These are phyloP conservation scores for Hippolais icterina DNA, from an alignment of 2,113 vertebrate species.

Conservation along the genomic window DNA sequence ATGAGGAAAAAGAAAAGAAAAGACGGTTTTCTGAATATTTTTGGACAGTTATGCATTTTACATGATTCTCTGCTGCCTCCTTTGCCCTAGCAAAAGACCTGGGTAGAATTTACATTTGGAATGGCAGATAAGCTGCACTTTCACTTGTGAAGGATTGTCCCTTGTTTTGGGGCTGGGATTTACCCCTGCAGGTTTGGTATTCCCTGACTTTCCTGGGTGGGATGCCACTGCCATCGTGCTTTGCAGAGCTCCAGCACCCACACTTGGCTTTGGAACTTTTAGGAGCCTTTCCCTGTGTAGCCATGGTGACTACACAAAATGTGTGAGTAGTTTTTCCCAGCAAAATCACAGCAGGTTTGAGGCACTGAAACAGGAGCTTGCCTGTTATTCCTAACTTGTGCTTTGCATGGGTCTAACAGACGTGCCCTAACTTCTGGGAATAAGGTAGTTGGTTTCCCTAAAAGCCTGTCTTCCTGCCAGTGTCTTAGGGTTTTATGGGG, in stretches of 20 bases:
- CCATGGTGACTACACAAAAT: background rate
- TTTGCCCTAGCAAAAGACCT: background rate
- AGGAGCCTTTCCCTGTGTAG: background rate
- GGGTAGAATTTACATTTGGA: background rate
- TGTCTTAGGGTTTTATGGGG: background rate
- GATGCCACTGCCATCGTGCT: background rate
- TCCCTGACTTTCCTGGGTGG: background rate
- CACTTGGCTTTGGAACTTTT: background rate
- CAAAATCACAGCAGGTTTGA: background rate
- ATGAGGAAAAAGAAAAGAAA: background rate
- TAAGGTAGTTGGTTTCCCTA: background rate
- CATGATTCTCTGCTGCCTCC: slow-evolving; percentile 3
- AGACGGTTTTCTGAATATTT: slow-evolving; percentile 10
- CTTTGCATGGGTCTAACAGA: background rate
- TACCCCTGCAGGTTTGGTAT: background rate
- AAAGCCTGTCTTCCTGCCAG: background rate
- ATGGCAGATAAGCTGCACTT: background rate
- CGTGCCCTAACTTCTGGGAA: background rate
- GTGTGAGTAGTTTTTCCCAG: background rate
- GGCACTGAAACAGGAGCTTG: background rate
- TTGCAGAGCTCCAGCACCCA: background rate
- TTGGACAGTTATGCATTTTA: slow-evolving; percentile 20
- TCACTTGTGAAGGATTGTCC: background rate
- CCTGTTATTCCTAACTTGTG: background rate
- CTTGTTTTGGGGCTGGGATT: background rate